Base-by-base conservation (phyloP, 2,888 invertebrate genomes). In the Pyralis farinalis region DNA sequence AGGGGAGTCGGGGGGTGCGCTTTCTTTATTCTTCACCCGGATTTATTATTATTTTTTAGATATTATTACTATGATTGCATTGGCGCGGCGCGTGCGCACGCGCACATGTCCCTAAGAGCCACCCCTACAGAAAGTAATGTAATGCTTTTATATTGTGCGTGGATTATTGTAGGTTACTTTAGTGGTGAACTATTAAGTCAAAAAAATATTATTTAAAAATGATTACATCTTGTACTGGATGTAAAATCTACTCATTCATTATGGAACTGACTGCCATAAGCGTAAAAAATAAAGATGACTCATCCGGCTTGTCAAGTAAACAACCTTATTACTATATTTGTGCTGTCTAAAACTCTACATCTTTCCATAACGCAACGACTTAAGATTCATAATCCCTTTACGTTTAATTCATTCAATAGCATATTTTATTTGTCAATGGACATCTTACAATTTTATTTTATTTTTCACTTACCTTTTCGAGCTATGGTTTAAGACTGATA, bases 21-120 rank as follows among this genome's bases (percentile, higher is more conserved):
- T 87, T 87, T 87, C 87, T 87, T 88, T 87, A 87, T 87, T 86
- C 87, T 80, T 88, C 87, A 81, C 79, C 83, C 81, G 85, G 82
- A 83, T 87, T 87, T 88, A 88, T 88, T 88, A 87, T 88, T 87
- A 87, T 87, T 88, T 86, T 88, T 87, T 87, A 84, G 85, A 82
- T 87, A 88, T 87, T 87, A 88, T 88, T 88, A 87, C 85, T 76
- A 72, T 81, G 85, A 85, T 85, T 84, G 83, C 71, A 52, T 44
- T 71, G 82, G 60, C 87, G 46, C 71, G 82, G 60, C 87, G 87
- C 82, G 80, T 83, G 87, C 86, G 86, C 88, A 79, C 82, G 87
- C 86, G 86, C 88, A 87, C 84, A 86, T 86, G 86, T 79, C 86
- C 74, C 70, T 70, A 63, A 65, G 70, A 64, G 62, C 55, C 67